phyloP scores from a whole-genome alignment of 2,113 vertebrate genomes.

The Melanerpes formicivorus region DNA sequence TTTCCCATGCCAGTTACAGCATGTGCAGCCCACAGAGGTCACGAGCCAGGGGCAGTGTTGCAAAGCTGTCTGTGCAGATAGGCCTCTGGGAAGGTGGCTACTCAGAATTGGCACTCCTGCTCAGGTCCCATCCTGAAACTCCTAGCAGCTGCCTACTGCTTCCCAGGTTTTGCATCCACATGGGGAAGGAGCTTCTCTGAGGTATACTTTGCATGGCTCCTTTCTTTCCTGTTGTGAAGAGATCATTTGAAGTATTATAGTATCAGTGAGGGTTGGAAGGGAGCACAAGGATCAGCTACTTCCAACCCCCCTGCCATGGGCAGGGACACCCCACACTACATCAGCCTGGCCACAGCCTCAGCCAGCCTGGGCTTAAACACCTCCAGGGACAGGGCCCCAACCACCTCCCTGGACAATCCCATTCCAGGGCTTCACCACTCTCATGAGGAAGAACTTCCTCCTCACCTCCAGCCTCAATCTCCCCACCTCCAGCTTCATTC shows the following conservation, averaged over 20 bases:
- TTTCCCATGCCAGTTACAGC: background rate
- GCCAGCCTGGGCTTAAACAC: no score
- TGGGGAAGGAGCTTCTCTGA: background rate
- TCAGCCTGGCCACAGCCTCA: no score
- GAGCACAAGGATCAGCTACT: no score
- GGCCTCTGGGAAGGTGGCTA: fast-evolving
- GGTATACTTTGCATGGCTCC: background rate
- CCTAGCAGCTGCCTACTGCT: background rate
- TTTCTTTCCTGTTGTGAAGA: background rate
- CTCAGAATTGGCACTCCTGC: background rate
- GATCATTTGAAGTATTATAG: background rate
- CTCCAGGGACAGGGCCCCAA: no score
- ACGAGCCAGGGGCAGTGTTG: background rate
- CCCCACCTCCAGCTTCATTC: no score
- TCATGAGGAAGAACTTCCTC: no score
- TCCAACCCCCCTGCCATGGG: no score
- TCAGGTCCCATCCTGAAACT: background rate
- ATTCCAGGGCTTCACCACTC: no score
- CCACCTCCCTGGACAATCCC: no score
- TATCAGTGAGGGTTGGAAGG: no score
- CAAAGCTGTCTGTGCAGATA: background rate
- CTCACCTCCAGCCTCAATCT: no score
- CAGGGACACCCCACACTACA: no score
- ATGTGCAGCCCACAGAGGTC: background rate
- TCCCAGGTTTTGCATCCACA: background rate